Evolutionary conservation across 2,113 vertebrate genomes (phyloP), one percentile per base, ranked within the genome.

Genomic region (Chaetodon auriga): DNA sequence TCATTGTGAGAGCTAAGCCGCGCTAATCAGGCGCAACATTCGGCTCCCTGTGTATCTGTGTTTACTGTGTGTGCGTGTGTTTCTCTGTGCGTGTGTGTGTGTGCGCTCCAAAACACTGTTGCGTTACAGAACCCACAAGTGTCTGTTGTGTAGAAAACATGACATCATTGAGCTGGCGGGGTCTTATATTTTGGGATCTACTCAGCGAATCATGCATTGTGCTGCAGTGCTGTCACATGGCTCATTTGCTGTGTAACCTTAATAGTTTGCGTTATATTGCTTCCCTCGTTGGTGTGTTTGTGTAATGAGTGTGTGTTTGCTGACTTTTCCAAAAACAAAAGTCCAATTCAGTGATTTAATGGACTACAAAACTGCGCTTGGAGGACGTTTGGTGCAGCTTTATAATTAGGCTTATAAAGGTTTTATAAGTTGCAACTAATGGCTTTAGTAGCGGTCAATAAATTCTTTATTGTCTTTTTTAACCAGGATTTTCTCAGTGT

Each of bases 1-100:
- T 94, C 93, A 92, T 89, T 45, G 81, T 80, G 36, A 49, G 60
- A 68, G 61, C 87, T 80, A 45, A 87, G 85, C 77, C 6, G 11
- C 54, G 58, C n/a, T 78, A 88, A 87, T 81, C 60, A 73, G 72
- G 69, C 18, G 12, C 60, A 87, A 80, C 25, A 78, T 71, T 83
- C n/a, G 10, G 55, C 74, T 84, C 75, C 53, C 55, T 55, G 51
- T 80, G 79, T 90, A 77, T 81, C 55, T 55, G 51, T 80, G 79
- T 90, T 81, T 81, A 83, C 64, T 72, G 58, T 64, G 51, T 75
- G 38, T 70, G 58, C 25, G 23, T 58, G 16, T 18, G 12, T 49
- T 61, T 36, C 58, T 36, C 15, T 61, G 58, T 35, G 14, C 38
- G 4, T 41, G 30, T 63, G 36, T 69, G 57, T 55, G 19, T 60